Percentiles rank a stretch among this genome's conserved stretches.
Evolutionary conservation across 2,888 invertebrate species (phyloP).

Genomic region (Troilus luridus): DNA sequence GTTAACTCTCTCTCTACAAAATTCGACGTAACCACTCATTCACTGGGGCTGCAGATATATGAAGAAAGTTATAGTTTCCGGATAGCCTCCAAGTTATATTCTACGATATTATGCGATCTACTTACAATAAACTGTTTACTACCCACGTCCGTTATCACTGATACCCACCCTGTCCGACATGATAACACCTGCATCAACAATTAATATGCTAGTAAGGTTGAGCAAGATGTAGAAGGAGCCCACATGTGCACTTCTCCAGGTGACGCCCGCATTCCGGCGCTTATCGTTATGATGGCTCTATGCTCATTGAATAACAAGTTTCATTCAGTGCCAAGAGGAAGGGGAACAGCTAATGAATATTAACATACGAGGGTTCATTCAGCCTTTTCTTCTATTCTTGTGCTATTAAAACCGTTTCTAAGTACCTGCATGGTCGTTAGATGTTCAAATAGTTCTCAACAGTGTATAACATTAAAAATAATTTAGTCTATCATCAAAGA

Average conservation of each 20-base stretch:
- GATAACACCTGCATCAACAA: neutral
- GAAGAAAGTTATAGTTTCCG: neutral
- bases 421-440: no score
- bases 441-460: no score
- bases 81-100: neutral
- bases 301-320: slow-evolving; percentile 34
- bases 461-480: no score
- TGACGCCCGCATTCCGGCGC: slow-evolving; percentile 29
- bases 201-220: neutral
- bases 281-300: slow-evolving; percentile 11
- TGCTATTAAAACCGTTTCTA: neutral
- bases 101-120: neutral
- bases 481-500: no score
- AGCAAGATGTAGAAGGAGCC: neutral
- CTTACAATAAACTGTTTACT: neutral
- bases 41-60: no score
- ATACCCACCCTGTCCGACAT: neutral
- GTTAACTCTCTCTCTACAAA: no score
- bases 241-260: slow-evolving; percentile 2
- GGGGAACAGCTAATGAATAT: neutral
- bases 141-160: neutral
- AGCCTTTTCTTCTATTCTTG: neutral
- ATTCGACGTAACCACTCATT: no score
- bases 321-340: neutral
- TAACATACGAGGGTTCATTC: slow-evolving; percentile 20